Evolutionary conservation across 2,797 vertebrate species (phyloP).

Genomic region (Poeciliopsis infans): DNA sequence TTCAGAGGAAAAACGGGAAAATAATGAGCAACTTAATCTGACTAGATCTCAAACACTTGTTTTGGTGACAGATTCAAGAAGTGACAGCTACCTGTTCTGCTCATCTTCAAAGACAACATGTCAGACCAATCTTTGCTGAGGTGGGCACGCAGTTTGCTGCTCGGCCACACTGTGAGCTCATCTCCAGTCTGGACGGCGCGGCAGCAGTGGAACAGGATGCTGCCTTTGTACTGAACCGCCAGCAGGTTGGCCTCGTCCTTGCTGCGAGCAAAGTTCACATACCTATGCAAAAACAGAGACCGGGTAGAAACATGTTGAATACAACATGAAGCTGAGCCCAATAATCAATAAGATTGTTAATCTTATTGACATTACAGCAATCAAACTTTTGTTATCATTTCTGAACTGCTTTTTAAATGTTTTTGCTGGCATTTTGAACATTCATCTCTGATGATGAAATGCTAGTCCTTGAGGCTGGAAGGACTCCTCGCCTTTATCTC

Average conservation of each 20-base stretch:
- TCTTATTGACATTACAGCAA: not conserved
- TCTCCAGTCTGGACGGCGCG: slow-evolving; percentile 87
- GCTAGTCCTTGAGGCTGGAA: not conserved
- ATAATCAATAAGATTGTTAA: not conserved
- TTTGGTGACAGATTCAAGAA: not conserved
- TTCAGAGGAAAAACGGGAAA: slow-evolving; percentile 1
- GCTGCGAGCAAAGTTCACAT: slow-evolving; percentile 88
- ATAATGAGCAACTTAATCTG: not conserved
- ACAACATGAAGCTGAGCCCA: not conserved
- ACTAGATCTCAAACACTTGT: not conserved
- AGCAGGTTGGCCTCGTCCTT: slow-evolving; percentile 92
- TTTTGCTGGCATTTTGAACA: not conserved
- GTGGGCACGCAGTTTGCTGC: slow-evolving; percentile 79
- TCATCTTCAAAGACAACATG: slow-evolving; percentile 73
- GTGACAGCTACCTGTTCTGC: slow-evolving; percentile 61
- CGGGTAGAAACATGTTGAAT: not conserved
- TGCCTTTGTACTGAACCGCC: slow-evolving; percentile 92
- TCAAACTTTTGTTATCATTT: not conserved
- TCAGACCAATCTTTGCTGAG: slow-evolving; percentile 75
- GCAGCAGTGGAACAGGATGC: slow-evolving; percentile 92
- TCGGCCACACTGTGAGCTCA: slow-evolving; percentile 94
- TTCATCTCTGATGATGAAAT: not conserved
- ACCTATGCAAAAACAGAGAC: slow-evolving; percentile 75
- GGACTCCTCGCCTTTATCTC: not conserved
- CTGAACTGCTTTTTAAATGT: not conserved